phyloP scores from a whole-genome alignment of 2,797 vertebrate genomes.

The Petrocephalus schoutedeni region DNA sequence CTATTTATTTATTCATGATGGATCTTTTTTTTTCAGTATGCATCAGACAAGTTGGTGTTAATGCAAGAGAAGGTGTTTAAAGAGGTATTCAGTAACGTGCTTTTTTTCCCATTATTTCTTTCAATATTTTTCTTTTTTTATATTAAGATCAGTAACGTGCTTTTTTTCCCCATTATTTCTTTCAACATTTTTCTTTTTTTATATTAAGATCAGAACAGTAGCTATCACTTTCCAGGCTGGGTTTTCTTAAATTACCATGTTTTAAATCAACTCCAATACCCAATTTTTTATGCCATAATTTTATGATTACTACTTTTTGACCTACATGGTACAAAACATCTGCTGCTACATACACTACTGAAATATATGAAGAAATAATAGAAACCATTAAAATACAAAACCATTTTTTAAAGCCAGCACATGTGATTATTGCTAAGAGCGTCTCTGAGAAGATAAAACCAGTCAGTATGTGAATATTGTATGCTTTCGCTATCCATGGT shows the following conservation, averaged over 20 bases:
- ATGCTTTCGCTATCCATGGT: neutral
- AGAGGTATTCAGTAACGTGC: conserved; percentile 40
- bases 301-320: conserved; percentile 78
- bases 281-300: conserved; percentile 70
- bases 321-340: conserved; percentile 38
- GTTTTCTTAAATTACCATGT: neutral
- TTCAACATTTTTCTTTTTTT: conserved; percentile 5
- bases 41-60: conserved; percentile 68
- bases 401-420: neutral
- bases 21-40: conserved; percentile 67
- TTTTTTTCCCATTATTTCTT: conserved; percentile 19
- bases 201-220: neutral
- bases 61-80: conserved; percentile 57
- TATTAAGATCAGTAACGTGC: conserved; percentile 5
- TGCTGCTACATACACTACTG: conserved; percentile 34
- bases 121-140: conserved; percentile 6
- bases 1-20: conserved; percentile 84
- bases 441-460: neutral
- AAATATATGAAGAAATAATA: conserved; percentile 5
- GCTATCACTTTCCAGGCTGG: neutral
- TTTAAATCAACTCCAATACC: conserved; percentile 56
- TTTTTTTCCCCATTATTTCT: conserved; percentile 20
- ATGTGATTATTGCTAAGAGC: neutral
- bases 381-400: neutral
- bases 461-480: neutral